Conservation (phyloP, 2,113 vertebrate genomes). For the Arenaria interpres region DNA sequence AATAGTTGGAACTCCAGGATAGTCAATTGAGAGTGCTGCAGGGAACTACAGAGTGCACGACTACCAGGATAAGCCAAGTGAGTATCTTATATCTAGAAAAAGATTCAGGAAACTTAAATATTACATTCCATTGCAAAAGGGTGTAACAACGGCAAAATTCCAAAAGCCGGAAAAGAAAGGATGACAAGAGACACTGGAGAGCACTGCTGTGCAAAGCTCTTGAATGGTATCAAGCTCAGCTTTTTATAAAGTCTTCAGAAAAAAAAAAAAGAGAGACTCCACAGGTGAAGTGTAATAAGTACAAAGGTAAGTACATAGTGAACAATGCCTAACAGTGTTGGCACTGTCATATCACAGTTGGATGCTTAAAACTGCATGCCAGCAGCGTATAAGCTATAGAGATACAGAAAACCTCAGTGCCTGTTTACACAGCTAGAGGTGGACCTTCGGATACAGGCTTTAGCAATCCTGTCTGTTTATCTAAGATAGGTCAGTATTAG, state of each 20-base stretch:
- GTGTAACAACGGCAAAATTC: not conserved
- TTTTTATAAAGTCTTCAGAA: not conserved
- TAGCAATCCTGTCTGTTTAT: not conserved
- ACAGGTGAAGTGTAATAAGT: not conserved
- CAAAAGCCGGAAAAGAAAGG: not conserved
- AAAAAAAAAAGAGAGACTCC: not conserved
- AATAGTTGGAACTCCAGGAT: not conserved
- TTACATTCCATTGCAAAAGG: not conserved
- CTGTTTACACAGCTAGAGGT: not conserved
- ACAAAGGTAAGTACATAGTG: not conserved
- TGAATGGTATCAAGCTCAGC: not conserved
- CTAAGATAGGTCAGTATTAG: not conserved
- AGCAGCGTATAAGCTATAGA: not conserved
- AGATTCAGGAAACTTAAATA: not conserved
- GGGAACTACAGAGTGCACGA: rapidly evolving
- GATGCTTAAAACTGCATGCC: not conserved
- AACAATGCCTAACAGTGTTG: not conserved
- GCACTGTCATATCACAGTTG: not conserved
- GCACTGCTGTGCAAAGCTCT: not conserved
- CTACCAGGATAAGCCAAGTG: not conserved
- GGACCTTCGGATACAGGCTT: not conserved
- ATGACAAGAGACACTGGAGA: not conserved
- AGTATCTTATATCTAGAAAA: not conserved
- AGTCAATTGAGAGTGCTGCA: not conserved
- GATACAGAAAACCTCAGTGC: not conserved